These are phyloP conservation scores for Propithecus perrieri DNA, from an alignment of 2,797 vertebrate species.

Conservation along the genomic window DNA sequence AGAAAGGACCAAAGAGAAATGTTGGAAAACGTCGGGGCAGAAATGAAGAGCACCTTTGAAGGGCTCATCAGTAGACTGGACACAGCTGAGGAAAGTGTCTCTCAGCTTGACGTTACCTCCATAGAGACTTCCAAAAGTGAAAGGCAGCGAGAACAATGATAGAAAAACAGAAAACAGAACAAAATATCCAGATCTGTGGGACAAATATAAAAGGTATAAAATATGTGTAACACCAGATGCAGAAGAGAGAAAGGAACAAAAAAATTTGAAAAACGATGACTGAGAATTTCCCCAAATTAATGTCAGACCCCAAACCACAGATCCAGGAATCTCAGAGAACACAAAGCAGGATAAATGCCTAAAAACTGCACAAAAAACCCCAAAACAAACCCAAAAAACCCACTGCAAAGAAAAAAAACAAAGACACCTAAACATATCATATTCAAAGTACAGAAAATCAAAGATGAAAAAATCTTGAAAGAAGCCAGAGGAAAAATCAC, in stretches of 20 bases:
- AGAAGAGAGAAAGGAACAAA: not conserved
- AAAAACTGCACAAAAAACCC: not conserved
- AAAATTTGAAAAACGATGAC: too few relatives aligned
- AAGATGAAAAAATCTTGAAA: not conserved
- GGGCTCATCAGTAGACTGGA: not conserved
- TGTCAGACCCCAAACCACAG: too few relatives aligned
- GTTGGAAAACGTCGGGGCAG: not conserved
- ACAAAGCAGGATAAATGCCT: not conserved
- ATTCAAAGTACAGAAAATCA: not conserved
- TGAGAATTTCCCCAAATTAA: too few relatives aligned
- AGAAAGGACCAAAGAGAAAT: not conserved
- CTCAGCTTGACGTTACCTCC: not conserved
- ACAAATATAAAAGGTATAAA: not conserved
- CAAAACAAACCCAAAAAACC: not conserved
- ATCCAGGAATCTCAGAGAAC: too few relatives aligned
- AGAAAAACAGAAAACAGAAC: not conserved
- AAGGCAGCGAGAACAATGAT: not conserved
- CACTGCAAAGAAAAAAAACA: not conserved
- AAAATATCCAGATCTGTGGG: not conserved
- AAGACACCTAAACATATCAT: not conserved
- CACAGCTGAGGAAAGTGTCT: not conserved
- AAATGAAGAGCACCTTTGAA: not conserved
- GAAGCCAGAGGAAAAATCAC: not conserved
- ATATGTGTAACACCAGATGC: not conserved
- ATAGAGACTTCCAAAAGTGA: not conserved